Evolutionary conservation across 92 coral and sea anemone species (phyloP), one percentile per base, ranked within the genome.

Genomic region (Phenganax marumi): DNA sequence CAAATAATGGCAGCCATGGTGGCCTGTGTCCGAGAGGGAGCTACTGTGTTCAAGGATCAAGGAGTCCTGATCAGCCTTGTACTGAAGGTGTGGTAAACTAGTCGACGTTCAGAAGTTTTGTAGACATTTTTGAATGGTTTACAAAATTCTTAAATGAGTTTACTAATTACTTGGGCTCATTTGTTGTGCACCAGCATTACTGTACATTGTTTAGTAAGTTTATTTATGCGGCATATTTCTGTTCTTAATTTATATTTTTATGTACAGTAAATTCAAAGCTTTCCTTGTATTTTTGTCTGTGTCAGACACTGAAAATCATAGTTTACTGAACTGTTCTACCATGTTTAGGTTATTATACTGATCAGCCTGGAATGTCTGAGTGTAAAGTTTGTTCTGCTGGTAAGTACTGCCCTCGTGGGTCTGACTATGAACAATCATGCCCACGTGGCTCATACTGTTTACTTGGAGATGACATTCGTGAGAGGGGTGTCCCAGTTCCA

Each of bases 1-100:
- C 98, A 0, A 95, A 92, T 77, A 95, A 95, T 70, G 98, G 92
- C 47, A 89, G 96, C 24, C 87, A 91, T 65, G 97, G 97, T 21
- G 98, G 98, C 1, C 86, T 85, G 52, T 95, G 98, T 58, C 94
- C 90, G 5, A 89, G 83, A 80, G 98, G 98, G 19, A 81, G 84
- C 48, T 87, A 68, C 72, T 95, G 98, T 52, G 61, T 50, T 21
- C 90, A 91, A 50, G 98, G 98, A 47, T 22, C 83, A 10, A 50
- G 26, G 33, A 78, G 73, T 63, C 92, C 97, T 61, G 50, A 66
- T 33, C 81, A 69, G 21, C 79, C 89, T 9, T 95, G 98, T 61
- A 17, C 13, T 11, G 81, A 84, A 92, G 98, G 98, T 33, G 43
- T 33, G 43, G 43, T 95, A 64, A 23, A 79, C 48, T 17, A 70